A percentile compares a stretch with the other conserved stretches of the same genome.
Evolutionary conservation across 2,797 vertebrate species (phyloP).

Genomic region (Micrastur ruficollis): DNA sequence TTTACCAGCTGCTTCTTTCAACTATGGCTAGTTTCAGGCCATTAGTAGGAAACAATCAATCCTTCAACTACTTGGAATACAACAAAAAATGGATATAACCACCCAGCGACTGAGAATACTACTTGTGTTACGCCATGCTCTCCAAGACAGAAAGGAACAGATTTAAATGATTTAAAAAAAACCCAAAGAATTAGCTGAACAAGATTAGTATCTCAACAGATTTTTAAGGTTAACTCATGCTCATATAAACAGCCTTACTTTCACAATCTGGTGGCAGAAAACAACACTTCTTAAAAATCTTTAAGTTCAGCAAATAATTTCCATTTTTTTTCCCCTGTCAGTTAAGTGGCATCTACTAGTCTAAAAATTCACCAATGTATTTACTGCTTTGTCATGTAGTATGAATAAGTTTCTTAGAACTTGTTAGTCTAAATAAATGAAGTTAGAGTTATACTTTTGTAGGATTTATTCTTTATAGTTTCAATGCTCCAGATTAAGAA

Average conservation of each 20-base stretch:
- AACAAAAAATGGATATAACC: not conserved
- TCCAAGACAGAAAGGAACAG: not conserved
- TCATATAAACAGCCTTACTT: not conserved
- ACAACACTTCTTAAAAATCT: not conserved
- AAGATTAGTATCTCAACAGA: not conserved
- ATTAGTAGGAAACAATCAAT: not conserved
- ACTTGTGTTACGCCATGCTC: not conserved
- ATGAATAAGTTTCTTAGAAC: not conserved
- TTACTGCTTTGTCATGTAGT: not conserved
- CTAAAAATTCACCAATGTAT: not conserved
- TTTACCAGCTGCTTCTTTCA: not conserved
- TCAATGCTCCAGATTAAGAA: not conserved
- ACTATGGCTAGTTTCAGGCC: not conserved
- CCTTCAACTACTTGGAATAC: not conserved
- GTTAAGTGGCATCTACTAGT: not conserved
- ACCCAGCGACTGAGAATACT: not conserved
- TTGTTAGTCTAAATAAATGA: not conserved
- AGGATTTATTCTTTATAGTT: not conserved
- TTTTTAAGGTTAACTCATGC: not conserved
- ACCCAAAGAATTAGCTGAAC: not conserved
- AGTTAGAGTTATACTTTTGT: not conserved
- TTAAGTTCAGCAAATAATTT: not conserved
- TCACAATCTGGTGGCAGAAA: not conserved
- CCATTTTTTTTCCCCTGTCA: not conserved
- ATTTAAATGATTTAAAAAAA: accelerated